Base-by-base conservation (phyloP, 1,140 invertebrate species). In the Macrotrachela quadricornifera region DNA sequence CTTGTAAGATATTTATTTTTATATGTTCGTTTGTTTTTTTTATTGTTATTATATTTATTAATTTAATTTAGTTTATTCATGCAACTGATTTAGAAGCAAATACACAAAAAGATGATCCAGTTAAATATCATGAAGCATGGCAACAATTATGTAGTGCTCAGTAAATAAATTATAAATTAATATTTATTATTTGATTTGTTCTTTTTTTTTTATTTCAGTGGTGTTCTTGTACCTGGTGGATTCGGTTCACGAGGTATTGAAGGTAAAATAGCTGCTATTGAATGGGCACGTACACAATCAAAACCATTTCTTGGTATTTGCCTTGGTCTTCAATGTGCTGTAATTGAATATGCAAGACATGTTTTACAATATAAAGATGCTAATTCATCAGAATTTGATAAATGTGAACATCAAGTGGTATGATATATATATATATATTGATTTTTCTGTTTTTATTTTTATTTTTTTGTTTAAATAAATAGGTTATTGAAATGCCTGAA, bases 401-500 rank as follows among this genome's bases (percentile, higher is more conserved):
- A 77, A 0, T 66, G 80, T 6, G 79, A 70, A 18, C 64, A 83
- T 55, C 80, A 83, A 18, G 71, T 95, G 36, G 82, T 71, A 57
- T 56, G 60, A 52, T 44, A 37, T 42, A 40, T 45, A 6, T 17
- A 15, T 36, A 50, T 51, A 43, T 55, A 13, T 15, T 14, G 18
- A 18, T n/a, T n/a, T n/a, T n/a, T n/a, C n/a, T n/a, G n/a, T n/a
- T 3, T 6, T 46, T 16, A 49, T 40, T 16, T 15, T 21, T 8
- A 12, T 44, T 15, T 11, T 52, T 47, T 46, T 13, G 12, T 17
- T 21, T 13, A 10, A 11, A 9, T 53, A 39, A 60, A 1, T 53
- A 75, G 68, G 67, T 99, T 1, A 88, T 97, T 55, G 90, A 97
- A 59, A 99, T 99, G 94, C 88, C 90, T 0, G 94, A 99, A 73